phyloP scores from a whole-genome alignment of 1,140 invertebrate genomes.

The Penaeus vannamei region DNA sequence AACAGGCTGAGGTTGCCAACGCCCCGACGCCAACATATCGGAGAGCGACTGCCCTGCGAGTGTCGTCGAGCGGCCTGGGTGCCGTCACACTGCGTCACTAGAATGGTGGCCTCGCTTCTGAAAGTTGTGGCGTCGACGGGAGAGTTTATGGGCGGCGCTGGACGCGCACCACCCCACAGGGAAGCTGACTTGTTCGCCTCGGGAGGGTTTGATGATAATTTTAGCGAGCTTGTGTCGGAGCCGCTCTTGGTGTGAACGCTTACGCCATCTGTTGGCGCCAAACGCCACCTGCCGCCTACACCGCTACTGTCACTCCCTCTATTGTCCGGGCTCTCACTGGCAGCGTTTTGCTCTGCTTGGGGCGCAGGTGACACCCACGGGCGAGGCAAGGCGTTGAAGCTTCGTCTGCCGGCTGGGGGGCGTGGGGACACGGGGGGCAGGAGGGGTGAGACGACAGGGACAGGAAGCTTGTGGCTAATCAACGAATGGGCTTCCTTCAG shows the following conservation, averaged over 20 bases:
- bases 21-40: conserved; percentile 31
- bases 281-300: conserved; percentile 14
- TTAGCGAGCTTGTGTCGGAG: conserved; percentile 30
- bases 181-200: conserved; percentile 11
- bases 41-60: conserved; percentile 3
- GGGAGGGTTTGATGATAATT: conserved; percentile 51
- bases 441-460: conserved; percentile 14
- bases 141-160: conserved; percentile 28
- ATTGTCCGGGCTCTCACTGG: conserved; percentile 21
- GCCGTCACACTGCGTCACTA: conserved; percentile 38
- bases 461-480: conserved; percentile 48
- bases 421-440: conserved; percentile 45
- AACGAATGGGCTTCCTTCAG: conserved; percentile 53
- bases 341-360: background rate
- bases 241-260: conserved; percentile 22
- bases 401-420: conserved; percentile 32
- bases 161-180: conserved; percentile 2
- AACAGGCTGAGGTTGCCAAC: conserved; percentile 43
- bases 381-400: conserved; percentile 62
- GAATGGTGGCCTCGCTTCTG: conserved; percentile 59
- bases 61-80: background rate
- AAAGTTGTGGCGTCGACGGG: conserved; percentile 44
- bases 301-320: conserved; percentile 40
- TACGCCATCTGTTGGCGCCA: conserved; percentile 57
- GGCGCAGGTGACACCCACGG: conserved; percentile 51